Evolutionary conservation across 2,113 vertebrate species (phyloP), one percentile per base, ranked within the genome.

Genomic region (Caloenas nicobarica): DNA sequence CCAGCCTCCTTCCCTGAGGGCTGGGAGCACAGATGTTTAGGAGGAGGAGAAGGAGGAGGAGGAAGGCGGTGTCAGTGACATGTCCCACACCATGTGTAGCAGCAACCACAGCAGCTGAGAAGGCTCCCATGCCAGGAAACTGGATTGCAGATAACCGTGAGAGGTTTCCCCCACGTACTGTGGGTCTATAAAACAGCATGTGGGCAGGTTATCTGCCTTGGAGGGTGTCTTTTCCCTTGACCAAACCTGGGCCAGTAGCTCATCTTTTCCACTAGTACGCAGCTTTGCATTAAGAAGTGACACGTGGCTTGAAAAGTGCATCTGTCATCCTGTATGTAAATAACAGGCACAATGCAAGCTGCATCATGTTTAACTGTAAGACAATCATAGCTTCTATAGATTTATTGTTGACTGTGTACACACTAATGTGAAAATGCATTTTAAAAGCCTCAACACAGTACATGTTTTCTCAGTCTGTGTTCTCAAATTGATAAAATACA

Each of bases 401-500:
- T 93, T 93, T 91, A 94, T 89, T 93, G 73, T 86, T 94, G 92
- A 89, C 92, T 91, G 25, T 42, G 77, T 89, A 87, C 77, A 91
- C 46, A n/a, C 81, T 62, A 88, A 76, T 70, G 82, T 81, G 92
- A 74, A 95, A 91, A 95, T 61, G 81, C 66, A 62, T 73, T 82
- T 65, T 9, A 53, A 82, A 79, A 95, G 88, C 66, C 88, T 72
- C 68, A 92, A 84, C 0, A 0, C 36, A 58, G 57, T 86, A 65
- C 72, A 56, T 82, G 77, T 95, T 96, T 94, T 93, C 83, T 82
- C 66, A 3, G 46, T 62, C 81, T 91, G n/a, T 66, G 65, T 91
- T 91, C 65, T 92, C 89, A 96, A 91, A 96, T 34, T 92, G 95
- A 97, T 96, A 94, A 96, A 96, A 95, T 83, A 92, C 96, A 96